phyloP scores from a whole-genome alignment of 2,888 invertebrate genomes.

The Nesidiocoris tenuis region DNA sequence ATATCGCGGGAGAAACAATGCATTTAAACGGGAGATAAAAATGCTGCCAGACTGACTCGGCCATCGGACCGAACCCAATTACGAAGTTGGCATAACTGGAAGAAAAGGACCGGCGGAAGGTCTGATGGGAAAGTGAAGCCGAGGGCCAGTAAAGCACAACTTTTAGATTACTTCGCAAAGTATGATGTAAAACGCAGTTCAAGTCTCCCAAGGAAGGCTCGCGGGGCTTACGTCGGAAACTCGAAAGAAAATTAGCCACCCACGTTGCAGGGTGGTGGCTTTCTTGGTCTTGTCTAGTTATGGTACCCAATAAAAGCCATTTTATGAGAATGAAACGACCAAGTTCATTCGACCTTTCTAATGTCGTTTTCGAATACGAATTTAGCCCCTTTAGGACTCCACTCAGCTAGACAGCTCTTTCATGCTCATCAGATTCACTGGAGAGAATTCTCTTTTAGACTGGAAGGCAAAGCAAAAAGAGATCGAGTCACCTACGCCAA shows the following conservation, averaged over 20 bases:
- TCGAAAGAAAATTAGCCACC: background rate
- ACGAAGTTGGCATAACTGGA: background rate
- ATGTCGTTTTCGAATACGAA: too few species aligned
- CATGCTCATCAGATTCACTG: too few species aligned
- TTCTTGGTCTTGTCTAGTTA: background rate
- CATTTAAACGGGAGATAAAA: background rate
- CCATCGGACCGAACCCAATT: background rate
- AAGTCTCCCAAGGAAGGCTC: constrained; percentile 2
- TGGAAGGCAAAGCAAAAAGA: too few species aligned
- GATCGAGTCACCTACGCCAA: too few species aligned
- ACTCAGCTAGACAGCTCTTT: too few species aligned
- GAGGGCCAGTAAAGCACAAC: constrained; percentile 29
- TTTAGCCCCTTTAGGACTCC: too few species aligned
- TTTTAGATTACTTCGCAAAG: constrained; percentile 36
- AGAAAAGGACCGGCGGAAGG: background rate
- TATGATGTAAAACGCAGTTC: constrained; percentile 28
- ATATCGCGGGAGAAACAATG: background rate
- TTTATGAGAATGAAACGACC: background rate
- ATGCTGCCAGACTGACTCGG: background rate
- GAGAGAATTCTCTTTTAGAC: too few species aligned
- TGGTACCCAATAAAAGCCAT: background rate
- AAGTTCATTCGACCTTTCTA: too few species aligned
- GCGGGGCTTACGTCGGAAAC: background rate
- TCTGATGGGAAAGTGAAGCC: background rate
- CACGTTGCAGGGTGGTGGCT: background rate